phyloP scores from a whole-genome alignment of 2,113 vertebrate species.

The Onychostruthus taczanowskii region DNA sequence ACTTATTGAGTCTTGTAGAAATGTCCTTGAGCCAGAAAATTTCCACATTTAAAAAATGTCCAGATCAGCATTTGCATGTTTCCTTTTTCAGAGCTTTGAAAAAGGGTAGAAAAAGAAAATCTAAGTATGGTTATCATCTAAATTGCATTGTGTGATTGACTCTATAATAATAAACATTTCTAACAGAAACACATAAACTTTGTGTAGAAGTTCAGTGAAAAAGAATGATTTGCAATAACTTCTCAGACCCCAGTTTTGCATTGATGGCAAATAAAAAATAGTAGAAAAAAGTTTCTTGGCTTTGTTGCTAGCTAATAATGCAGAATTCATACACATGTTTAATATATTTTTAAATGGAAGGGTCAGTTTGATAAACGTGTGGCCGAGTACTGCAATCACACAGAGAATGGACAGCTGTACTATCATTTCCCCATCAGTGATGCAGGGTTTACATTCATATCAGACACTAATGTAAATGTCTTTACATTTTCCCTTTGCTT shows the following conservation, averaged over 20 bases:
- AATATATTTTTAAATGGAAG: constrained; percentile 6
- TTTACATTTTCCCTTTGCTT: constrained; percentile 43
- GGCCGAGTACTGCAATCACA: neutral
- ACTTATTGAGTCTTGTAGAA: neutral
- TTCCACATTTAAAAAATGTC: neutral
- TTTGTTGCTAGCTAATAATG: neutral
- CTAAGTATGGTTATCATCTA: neutral
- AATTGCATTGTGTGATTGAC: neutral
- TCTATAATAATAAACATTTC: neutral
- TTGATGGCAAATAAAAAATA: neutral
- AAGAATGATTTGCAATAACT: neutral
- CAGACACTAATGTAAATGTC: constrained; percentile 9
- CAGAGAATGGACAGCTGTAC: neutral
- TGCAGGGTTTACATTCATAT: neutral
- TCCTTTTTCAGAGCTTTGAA: neutral
- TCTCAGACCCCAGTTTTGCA: neutral
- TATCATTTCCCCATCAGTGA: neutral
- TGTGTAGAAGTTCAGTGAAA: neutral
- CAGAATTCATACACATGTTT: neutral
- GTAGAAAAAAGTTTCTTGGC: neutral
- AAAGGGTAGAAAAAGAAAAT: neutral
- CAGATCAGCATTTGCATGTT: neutral
- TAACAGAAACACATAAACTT: neutral
- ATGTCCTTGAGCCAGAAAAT: neutral
- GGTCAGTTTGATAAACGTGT: neutral